Conservation (phyloP, 2,888 invertebrate genomes). For the Girardia tigrina region DNA sequence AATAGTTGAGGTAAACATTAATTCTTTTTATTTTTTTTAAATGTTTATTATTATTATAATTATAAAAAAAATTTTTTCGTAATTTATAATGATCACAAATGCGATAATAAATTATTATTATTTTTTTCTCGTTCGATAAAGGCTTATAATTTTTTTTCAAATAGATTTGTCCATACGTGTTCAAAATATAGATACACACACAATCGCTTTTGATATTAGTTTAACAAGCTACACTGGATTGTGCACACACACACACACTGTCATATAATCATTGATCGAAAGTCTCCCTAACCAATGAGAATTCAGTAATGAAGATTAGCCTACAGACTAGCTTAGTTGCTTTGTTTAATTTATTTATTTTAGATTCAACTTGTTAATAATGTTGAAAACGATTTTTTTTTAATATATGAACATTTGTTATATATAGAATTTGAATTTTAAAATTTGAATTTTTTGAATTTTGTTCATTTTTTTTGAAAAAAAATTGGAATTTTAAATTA, state of each 20-base stretch:
- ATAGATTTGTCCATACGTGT: constrained; percentile 1
- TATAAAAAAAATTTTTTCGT: not conserved
- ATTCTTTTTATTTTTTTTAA: too few relatives aligned
- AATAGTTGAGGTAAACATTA: too few relatives aligned
- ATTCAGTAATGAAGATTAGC: not conserved
- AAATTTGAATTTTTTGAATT: not conserved
- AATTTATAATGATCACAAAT: too few relatives aligned
- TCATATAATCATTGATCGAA: not conserved
- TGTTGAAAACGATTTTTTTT: constrained; percentile 13
- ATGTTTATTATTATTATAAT: not conserved
- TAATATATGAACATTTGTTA: not conserved
- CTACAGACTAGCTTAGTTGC: constrained; percentile 9
- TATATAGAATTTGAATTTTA: not conserved
- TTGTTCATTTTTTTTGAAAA: too few relatives aligned
- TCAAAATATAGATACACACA: not conserved
- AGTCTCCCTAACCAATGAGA: not conserved
- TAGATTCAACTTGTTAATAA: not conserved
- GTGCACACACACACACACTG: not conserved
- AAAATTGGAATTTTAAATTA: not conserved
- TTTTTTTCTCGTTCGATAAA: not conserved
- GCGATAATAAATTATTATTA: too few relatives aligned
- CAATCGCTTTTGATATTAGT: not conserved
- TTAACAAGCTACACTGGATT: constrained; percentile 9
- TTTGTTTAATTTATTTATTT: constrained; percentile 15
- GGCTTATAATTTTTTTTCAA: not conserved